Conservation (phyloP, 2,888 invertebrate genomes). For the Leptodirus hochenwartii region DNA sequence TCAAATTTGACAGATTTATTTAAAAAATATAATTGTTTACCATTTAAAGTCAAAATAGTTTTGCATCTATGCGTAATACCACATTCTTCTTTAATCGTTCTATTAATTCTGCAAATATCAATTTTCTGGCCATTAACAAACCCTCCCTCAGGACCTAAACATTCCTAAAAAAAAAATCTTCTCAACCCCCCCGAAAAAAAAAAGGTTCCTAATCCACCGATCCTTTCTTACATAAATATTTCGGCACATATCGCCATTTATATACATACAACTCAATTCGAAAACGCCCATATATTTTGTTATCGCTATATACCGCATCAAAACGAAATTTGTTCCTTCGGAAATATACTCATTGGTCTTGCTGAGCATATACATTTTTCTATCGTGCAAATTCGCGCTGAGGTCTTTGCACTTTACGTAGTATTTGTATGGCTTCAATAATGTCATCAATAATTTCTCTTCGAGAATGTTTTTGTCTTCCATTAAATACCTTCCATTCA, state of each 20-base stretch:
- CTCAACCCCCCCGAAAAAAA: background rate
- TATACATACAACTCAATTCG: slow-evolving; percentile 35
- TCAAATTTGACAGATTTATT: no score
- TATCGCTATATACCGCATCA: slow-evolving; percentile 40
- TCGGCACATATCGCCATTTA: slow-evolving; percentile 37
- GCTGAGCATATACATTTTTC: slow-evolving; percentile 32
- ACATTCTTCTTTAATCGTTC: slow-evolving; percentile 36
- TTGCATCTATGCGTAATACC: slow-evolving; percentile 33
- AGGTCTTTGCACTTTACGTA: slow-evolving; percentile 33
- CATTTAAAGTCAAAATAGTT: slow-evolving; percentile 35
- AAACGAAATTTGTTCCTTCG: slow-evolving; percentile 42
- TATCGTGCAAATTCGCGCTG: slow-evolving; percentile 27
- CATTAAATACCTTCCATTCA: no score
- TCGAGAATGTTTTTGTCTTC: slow-evolving; percentile 25
- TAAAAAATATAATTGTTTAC: no score
- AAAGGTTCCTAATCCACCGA: no score
- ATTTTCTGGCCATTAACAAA: slow-evolving; percentile 32
- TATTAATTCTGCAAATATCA: slow-evolving; percentile 37
- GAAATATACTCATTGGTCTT: slow-evolving; percentile 33
- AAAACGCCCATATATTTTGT: slow-evolving; percentile 33
- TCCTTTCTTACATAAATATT: slow-evolving; percentile 46
- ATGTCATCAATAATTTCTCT: slow-evolving; percentile 35
- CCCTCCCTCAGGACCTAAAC: slow-evolving; percentile 32
- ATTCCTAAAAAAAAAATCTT: slow-evolving; percentile 24
- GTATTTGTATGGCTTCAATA: slow-evolving; percentile 35